Percentiles rank a stretch among this genome's conserved stretches.
Evolutionary conservation across 2,113 vertebrate species (phyloP).

Genomic region (Eurystomus gularis): DNA sequence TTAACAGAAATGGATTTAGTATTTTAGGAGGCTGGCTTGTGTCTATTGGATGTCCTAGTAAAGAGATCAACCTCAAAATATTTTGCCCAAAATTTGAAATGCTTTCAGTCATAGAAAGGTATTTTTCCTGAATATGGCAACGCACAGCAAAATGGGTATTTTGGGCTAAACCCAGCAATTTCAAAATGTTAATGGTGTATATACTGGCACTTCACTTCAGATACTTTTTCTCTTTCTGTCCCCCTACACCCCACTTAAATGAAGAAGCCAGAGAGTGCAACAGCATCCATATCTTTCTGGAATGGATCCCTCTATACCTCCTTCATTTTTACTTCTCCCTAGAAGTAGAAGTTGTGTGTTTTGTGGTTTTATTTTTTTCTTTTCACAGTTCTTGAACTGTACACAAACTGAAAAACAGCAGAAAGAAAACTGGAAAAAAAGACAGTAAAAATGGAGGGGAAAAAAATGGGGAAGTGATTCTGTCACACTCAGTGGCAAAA

Average conservation of each 20-base stretch:
- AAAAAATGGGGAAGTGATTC: not conserved
- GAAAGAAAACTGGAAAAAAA: not conserved
- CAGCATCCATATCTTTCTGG: not conserved
- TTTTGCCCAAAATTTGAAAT: not conserved
- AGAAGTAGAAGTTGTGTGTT: not conserved
- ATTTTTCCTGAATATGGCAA: not conserved
- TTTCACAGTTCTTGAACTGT: not conserved
- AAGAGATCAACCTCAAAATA: not conserved
- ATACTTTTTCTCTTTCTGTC: not conserved
- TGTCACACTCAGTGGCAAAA: not conserved
- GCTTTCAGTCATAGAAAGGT: not conserved
- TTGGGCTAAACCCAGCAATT: not conserved
- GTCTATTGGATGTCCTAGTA: not conserved
- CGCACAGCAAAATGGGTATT: not conserved
- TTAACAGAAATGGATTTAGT: not conserved
- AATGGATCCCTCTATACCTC: not conserved
- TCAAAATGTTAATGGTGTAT: not conserved
- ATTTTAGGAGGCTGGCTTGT: not conserved
- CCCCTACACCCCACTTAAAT: accelerated
- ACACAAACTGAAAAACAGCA: not conserved
- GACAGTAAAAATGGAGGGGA: not conserved
- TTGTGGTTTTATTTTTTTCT: not conserved
- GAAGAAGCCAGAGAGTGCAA: not conserved
- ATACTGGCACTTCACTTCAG: not conserved
- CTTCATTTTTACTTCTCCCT: not conserved